Base-by-base conservation (phyloP, 1,140 invertebrate species). In the Oreohelix idahoensis region DNA sequence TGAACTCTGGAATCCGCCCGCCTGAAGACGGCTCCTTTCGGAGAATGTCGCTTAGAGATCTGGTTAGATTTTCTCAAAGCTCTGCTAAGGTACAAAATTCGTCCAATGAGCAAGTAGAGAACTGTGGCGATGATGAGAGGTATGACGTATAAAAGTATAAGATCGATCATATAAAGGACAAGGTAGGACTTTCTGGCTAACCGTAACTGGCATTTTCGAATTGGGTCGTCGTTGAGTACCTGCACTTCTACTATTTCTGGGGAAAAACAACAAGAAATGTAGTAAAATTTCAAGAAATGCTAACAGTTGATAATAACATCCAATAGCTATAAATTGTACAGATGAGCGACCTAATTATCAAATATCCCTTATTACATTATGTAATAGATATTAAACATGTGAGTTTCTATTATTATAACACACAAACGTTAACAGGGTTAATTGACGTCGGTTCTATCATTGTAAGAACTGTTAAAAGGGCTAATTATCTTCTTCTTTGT, bases 71-170 rank as follows among this genome's bases (percentile, higher is more conserved):
- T 63, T n/a, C 73, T 39, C 36, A 83, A 58, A 23, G 51, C 38
- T 58, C 53, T 63, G 74, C 81, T 76, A 4, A 76, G 36, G n/a
- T 76, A 76, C 15, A 76, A 36, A n/a, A 74, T 93, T 1, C 79
- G 26, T 29, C 70, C 63, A n/a, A 70, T 73, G 39, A 73, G 69
- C 2, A 70, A 29, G 89, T 95, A 95, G 20, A 95, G 91, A 1
- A 95, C 90, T 82, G 94, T 89, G 32, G 91, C 87, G 4, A 95
- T 88, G 5, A 94, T 81, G 23, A 95, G 91, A 0, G 95, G 95
- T 23, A 95, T 89, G 32, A 94, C 89, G 89, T 95, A 95, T 88
- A 95, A 95, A 63, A 95, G 88, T 32, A 95, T 90, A 5, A 95
- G 88, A 89, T 95, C 95, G 11, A 94, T 91, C 90, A 95, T 93